A percentile compares a stretch with the other conserved stretches of the same genome.
Evolutionary conservation across 2,888 invertebrate genomes (phyloP).

Genomic region (Oasisia sp.): DNA sequence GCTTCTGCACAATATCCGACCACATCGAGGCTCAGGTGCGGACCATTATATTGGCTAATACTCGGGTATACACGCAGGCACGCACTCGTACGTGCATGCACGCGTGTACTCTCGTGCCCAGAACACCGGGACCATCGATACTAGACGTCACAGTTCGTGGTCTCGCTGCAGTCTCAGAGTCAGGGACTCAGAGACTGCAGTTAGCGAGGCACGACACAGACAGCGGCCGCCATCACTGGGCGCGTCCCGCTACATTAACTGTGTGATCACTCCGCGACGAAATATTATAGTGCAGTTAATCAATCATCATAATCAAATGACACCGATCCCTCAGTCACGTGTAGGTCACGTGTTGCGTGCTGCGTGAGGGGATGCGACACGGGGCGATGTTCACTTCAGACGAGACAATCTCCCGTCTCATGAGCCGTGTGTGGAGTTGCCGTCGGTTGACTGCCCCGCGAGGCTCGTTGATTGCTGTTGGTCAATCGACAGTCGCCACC

Average conservation of each 20-base stretch:
- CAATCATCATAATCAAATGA: background rate
- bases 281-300: no score
- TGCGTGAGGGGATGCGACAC: background rate
- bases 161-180: background rate
- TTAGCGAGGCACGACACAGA: background rate
- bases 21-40: background rate
- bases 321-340: background rate
- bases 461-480: background rate
- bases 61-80: background rate
- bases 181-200: background rate
- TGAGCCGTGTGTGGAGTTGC: background rate
- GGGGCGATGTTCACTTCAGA: background rate
- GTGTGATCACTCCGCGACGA: no score
- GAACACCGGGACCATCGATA: background rate
- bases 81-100: background rate
- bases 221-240: background rate
- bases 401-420: background rate
- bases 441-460: background rate
- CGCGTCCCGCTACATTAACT: no score
- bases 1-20: background rate
- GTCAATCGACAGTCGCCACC: background rate
- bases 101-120: background rate
- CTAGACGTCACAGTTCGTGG: background rate
- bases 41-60: background rate
- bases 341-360: background rate